Base-by-base conservation (phyloP, 2,797 vertebrate species). In the Phalloptychus januarius region DNA sequence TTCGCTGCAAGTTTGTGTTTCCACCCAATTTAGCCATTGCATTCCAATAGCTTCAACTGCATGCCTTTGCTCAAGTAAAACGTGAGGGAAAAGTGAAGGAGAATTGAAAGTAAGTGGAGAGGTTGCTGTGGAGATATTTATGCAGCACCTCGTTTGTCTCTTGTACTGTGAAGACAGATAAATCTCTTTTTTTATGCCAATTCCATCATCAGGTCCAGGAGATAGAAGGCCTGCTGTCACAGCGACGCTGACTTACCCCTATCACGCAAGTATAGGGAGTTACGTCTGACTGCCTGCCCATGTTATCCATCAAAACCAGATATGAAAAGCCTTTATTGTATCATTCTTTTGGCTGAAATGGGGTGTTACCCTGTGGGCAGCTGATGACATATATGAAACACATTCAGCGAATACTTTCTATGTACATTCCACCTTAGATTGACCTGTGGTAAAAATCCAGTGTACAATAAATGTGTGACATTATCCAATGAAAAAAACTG, bases 1-100 rank as follows among this genome's bases (percentile, higher is more conserved):
- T 52, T 52, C 23, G 50, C 23, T 52, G 58, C 58, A 61, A 33
- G 31, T 69, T 20, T 77, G 28, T 58, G 69, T 72, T 90, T 80
- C 87, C 84, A 87, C 79, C 88, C 88, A 85, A 89, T 92, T 92
- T 88, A 89, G 80, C 76, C 78, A 58, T 88, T 86, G 89, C 90
- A 92, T 93, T 93, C 91, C 92, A 92, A 83, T 78, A 88, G 85
- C 89, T 80, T 91, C 92, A 92, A 92, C 94, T 91, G 90, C 89
- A 92, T 90, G 83, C 89, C 88, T 91, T 89, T 74, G 25, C 78
- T 87, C 85, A 86, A 82, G 83, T 91, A 84, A 93, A 91, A 91
- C 84, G 83, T 84, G 78, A 84, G 86, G 83, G 81, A 79, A 78
- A 38, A 11, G 72, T 75, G 90, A 91, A 84, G 90, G 92, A 92